These are phyloP conservation scores for Hyposoter didymator DNA, from an alignment of 2,888 invertebrate species.

Conservation along the genomic window DNA sequence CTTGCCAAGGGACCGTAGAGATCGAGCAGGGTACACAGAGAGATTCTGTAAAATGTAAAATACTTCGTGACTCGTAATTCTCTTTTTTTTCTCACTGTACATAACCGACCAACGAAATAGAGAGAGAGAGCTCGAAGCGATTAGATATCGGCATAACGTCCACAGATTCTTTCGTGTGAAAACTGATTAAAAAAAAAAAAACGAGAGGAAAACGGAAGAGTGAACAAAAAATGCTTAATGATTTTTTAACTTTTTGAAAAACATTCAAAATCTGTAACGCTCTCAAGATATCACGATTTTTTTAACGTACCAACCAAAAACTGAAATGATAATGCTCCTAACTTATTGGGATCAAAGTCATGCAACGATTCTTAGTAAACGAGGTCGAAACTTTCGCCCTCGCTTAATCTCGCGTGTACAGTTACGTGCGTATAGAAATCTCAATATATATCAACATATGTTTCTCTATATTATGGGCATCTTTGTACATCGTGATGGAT, in stretches of 20 bases:
- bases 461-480: slow-evolving; percentile 6
- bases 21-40: not conserved
- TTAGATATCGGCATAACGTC: slow-evolving; percentile 57
- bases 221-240: not conserved
- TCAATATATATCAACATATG: not conserved
- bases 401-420: slow-evolving; percentile 49
- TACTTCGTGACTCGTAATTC: slow-evolving; percentile 14
- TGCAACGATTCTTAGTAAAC: slow-evolving; percentile 44
- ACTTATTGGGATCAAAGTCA: slow-evolving; percentile 36
- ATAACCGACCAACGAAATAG: slow-evolving; percentile 4
- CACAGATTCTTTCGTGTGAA: slow-evolving; percentile 43
- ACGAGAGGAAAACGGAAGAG: not conserved
- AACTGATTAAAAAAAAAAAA: slow-evolving; percentile 34
- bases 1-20: not conserved
- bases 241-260: slow-evolving; percentile 21
- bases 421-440: not conserved
- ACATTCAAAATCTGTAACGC: not conserved
- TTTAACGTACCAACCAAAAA: not conserved
- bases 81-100: slow-evolving; percentile 1
- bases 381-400: slow-evolving; percentile 61
- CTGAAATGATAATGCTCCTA: slow-evolving; percentile 18
- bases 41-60: slow-evolving; percentile 17
- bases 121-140: slow-evolving; percentile 30
- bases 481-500: slow-evolving; percentile 16
- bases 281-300: not conserved